Conservation (phyloP, 2,797 vertebrate genomes). For the Luscinia luscinia region DNA sequence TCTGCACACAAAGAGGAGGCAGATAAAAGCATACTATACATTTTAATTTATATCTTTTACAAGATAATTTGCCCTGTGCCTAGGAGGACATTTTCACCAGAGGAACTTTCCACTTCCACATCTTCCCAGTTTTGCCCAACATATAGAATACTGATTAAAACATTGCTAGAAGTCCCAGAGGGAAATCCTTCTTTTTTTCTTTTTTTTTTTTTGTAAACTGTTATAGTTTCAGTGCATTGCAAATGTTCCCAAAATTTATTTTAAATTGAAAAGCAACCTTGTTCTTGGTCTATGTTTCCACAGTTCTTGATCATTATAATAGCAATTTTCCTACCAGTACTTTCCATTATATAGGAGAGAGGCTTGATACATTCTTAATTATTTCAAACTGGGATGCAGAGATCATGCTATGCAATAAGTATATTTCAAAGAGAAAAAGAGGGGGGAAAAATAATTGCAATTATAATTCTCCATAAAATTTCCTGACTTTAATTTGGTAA, state of each 20-base stretch:
- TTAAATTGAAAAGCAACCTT: neutral
- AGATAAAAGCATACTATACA: neutral
- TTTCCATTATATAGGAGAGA: neutral
- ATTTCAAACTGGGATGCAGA: neutral
- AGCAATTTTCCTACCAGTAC: neutral
- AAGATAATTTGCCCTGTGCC: neutral
- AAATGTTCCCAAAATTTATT: neutral
- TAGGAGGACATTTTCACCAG: neutral
- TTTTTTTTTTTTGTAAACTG: neutral
- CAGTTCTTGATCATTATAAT: neutral
- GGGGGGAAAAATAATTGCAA: neutral
- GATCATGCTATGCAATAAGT: neutral
- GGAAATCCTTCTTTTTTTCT: neutral
- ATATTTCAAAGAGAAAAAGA: neutral
- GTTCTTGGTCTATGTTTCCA: neutral
- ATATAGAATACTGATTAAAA: neutral
- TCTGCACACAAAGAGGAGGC: neutral
- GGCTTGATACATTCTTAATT: neutral
- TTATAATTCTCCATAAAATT: neutral
- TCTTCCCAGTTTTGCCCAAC: neutral
- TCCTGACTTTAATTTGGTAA: neutral
- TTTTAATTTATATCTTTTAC: neutral
- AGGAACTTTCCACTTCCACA: neutral
- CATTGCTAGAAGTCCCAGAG: neutral
- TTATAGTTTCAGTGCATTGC: neutral